Conservation (phyloP, 2,113 vertebrate genomes). For the Craseonycteris thonglongyai region DNA sequence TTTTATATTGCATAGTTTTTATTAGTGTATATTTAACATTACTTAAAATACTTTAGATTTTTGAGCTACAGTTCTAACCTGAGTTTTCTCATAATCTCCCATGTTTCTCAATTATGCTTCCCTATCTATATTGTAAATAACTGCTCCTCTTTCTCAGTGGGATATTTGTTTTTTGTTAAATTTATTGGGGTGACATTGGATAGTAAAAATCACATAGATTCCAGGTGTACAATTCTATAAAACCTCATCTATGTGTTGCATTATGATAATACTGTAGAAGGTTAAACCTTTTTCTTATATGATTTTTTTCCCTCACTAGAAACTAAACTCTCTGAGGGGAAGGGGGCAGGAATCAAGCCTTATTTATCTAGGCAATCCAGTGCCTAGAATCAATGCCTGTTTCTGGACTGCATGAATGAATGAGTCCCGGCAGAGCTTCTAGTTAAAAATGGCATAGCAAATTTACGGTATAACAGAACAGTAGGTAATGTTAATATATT, state of each 20-base stretch:
- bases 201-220: too few species aligned
- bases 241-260: too few species aligned
- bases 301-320: background rate
- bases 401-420: background rate
- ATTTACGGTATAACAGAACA: background rate
- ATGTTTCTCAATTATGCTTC: slow-evolving; percentile 37
- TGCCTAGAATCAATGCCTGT: background rate
- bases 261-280: too few species aligned
- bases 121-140: background rate
- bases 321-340: background rate
- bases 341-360: background rate
- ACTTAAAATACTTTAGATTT: slow-evolving; percentile 29
- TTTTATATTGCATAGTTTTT: slow-evolving; percentile 16
- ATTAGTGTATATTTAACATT: slow-evolving; percentile 39
- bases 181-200: too few species aligned
- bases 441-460: slow-evolving; percentile 12
- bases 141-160: background rate
- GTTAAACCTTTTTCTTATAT: background rate
- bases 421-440: background rate
- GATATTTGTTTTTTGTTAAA: too few species aligned
- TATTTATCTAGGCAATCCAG: background rate
- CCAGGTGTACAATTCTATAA: too few species aligned
- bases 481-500: background rate
- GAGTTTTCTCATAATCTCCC: background rate
- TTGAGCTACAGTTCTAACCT: background rate